Conservation (phyloP, 2,113 vertebrate genomes). For the Poeciliopsis prolifica region DNA sequence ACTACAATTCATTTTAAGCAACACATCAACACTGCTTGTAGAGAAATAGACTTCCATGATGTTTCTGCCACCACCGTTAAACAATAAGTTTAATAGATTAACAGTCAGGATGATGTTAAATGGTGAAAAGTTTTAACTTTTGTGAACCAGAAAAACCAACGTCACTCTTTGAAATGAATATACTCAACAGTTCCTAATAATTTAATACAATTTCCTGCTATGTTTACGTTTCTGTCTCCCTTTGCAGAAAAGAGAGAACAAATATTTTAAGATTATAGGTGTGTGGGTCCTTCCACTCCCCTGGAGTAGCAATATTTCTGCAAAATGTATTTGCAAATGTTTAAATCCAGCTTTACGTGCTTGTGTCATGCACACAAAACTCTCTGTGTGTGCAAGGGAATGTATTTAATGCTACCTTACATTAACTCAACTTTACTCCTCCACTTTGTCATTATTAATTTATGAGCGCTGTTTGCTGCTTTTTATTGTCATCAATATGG, state of each 20-base stretch:
- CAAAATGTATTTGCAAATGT: slow-evolving; percentile 2
- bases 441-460: slow-evolving; percentile 53
- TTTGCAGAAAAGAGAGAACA: background rate
- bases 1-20: too few species aligned
- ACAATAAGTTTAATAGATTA: too few species aligned
- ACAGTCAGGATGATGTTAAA: slow-evolving; percentile 18
- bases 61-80: too few species aligned
- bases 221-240: too few species aligned
- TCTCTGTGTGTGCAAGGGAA: slow-evolving; percentile 4
- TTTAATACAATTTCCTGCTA: too few species aligned
- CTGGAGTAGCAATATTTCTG: background rate
- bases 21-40: too few species aligned
- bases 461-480: slow-evolving; percentile 28
- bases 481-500: slow-evolving; percentile 29
- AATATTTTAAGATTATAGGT: slow-evolving; percentile 24
- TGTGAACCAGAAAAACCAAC: slow-evolving; percentile 6
- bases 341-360: slow-evolving; percentile 4
- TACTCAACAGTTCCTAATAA: too few species aligned
- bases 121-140: slow-evolving; percentile 12
- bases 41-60: too few species aligned
- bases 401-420: slow-evolving; percentile 34
- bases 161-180: too few species aligned
- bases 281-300: slow-evolving; percentile 4
- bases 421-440: slow-evolving; percentile 28
- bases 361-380: background rate